phyloP scores from a whole-genome alignment of 1,140 invertebrate species.

The Platyscapa corneri region DNA sequence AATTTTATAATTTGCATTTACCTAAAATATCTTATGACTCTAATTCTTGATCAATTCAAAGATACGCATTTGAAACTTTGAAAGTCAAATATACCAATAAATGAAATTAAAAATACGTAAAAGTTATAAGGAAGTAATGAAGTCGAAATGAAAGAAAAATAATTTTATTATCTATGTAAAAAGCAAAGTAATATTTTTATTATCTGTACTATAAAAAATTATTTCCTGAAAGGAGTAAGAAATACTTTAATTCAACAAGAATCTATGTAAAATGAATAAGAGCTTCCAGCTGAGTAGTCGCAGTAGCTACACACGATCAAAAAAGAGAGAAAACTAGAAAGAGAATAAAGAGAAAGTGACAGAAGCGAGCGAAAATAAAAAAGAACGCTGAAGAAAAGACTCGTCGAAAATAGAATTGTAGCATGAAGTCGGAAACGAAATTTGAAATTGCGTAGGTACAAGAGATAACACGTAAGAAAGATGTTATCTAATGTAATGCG shows the following conservation, averaged over 20 bases:
- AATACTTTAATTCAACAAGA: not conserved
- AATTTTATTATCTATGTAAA: too few species aligned
- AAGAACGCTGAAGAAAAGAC: not conserved
- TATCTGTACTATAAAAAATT: not conserved
- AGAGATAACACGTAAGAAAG: not conserved
- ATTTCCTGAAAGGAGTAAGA: not conserved
- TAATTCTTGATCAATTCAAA: too few species aligned
- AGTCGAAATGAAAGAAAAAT: too few species aligned
- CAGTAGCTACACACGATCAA: slow-evolving; percentile 10
- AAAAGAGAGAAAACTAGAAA: not conserved
- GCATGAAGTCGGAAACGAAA: not conserved
- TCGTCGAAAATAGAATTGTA: slow-evolving; percentile 19
- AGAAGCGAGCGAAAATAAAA: not conserved
- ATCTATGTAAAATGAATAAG: not conserved
- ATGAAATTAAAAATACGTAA: too few species aligned
- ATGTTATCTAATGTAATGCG: not conserved
- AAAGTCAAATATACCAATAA: too few species aligned
- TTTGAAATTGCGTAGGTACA: not conserved
- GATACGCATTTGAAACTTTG: too few species aligned
- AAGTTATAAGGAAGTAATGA: too few species aligned
- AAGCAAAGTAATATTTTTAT: too few species aligned
- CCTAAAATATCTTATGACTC: too few species aligned
- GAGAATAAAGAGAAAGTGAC: not conserved
- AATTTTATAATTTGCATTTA: too few species aligned
- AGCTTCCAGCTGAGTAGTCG: not conserved